phyloP scores from a whole-genome alignment of 2,113 vertebrate genomes.

The Vimba vimba region DNA sequence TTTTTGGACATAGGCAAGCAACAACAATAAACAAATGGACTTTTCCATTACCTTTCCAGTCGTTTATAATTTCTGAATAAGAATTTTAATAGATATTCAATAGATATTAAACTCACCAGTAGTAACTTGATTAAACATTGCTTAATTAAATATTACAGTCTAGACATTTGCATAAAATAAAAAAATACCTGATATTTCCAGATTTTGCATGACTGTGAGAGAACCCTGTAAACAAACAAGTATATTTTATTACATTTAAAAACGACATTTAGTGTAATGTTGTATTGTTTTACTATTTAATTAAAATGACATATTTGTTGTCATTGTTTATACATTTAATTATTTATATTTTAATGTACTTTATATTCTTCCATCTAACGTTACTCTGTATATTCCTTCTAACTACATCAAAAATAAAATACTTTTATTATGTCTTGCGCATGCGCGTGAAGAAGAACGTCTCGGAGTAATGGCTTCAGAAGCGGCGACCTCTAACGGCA shows the following conservation, averaged over 20 bases:
- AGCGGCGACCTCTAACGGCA: conserved; percentile 63
- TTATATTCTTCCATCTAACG: too few relatives aligned
- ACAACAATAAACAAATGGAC: not conserved
- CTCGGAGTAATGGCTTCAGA: conserved; percentile 43
- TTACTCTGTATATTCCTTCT: too few relatives aligned
- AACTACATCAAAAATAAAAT: not conserved
- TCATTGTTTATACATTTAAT: not conserved
- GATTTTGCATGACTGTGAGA: too few relatives aligned
- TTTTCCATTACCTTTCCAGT: too few relatives aligned
- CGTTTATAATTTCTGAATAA: not conserved
- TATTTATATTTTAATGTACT: not conserved
- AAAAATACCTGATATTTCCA: too few relatives aligned
- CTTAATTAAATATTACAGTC: too few relatives aligned
- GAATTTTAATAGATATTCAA: too few relatives aligned
- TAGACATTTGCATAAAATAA: too few relatives aligned
- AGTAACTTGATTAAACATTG: too few relatives aligned
- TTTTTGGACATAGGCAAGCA: not conserved
- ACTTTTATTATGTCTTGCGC: not conserved
- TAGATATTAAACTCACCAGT: too few relatives aligned
- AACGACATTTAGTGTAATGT: not conserved
- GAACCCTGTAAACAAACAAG: too few relatives aligned
- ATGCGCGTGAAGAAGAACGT: not conserved
- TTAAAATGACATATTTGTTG: not conserved
- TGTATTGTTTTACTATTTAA: not conserved
- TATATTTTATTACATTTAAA: not conserved